phyloP scores from a whole-genome alignment of 1,140 invertebrate genomes.

The Caenorhabditis brenneri region DNA sequence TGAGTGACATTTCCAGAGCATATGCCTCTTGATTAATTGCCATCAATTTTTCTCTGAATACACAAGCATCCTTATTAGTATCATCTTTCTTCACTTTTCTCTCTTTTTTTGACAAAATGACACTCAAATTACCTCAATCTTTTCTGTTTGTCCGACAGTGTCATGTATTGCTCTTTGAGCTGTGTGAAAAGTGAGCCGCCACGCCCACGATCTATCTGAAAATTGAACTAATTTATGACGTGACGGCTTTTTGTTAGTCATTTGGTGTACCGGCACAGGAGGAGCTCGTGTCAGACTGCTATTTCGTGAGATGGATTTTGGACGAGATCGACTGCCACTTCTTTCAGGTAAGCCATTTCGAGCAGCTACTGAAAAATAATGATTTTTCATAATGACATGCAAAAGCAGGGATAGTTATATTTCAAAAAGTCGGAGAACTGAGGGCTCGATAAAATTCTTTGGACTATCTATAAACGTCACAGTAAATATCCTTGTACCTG shows the following conservation, averaged over 20 bases:
- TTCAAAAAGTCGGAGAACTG: too few relatives aligned
- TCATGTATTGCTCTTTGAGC: constrained; percentile 67
- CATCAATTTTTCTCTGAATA: constrained; percentile 62
- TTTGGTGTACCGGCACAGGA: not conserved
- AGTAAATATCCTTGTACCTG: too few relatives aligned
- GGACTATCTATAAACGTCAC: too few relatives aligned
- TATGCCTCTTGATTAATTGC: constrained; percentile 66
- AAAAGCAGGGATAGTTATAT: too few relatives aligned
- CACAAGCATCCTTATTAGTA: not conserved
- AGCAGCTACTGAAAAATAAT: not conserved
- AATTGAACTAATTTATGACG: not conserved
- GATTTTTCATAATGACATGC: too few relatives aligned
- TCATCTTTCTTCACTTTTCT: constrained; percentile 11
- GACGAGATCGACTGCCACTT: constrained; percentile 13
- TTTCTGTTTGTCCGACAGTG: constrained; percentile 63
- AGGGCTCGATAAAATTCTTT: too few relatives aligned
- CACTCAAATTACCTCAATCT: constrained; percentile 60
- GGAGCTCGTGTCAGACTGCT: not conserved
- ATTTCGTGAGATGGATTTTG: constrained; percentile 31
- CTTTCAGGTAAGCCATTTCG: constrained; percentile 11
- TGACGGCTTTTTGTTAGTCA: not conserved
- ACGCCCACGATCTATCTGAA: constrained; percentile 44
- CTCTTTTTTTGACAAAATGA: not conserved
- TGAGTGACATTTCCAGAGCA: constrained; percentile 65
- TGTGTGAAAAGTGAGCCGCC: constrained; percentile 63